Evolutionary conservation across 2,888 invertebrate species (phyloP), one percentile per base, ranked within the genome.

Genomic region (Opisthograptis luteolata): DNA sequence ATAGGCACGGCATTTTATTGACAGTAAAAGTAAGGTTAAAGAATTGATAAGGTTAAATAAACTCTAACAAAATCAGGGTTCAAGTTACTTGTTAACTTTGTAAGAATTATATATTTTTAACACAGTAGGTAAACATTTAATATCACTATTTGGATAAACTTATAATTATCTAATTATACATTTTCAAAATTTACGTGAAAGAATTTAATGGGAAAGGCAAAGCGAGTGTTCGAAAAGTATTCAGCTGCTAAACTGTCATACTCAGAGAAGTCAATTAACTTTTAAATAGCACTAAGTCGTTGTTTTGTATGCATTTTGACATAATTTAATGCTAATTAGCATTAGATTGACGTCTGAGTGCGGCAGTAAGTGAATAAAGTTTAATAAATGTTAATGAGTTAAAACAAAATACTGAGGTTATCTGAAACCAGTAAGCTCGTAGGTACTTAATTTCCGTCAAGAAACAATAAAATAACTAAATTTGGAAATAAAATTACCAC

Each of bases 101-200:
- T 41, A 51, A 36, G 27, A 41, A 30, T n/a, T n/a, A 5, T 51
- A 45, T 49, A 49, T 49, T 43, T 46, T 49, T 43, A 49, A 34
- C 43, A 49, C 39, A 14, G 19, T 12, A 32, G 20, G 30, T 27
- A 31, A 30, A 24, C 5, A 8, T 19, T 27, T 43, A 42, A 24
- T 31, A 42, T 48, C 42, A 48, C 48, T 41, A 25, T 51, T 40
- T 51, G 35, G 44, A 51, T 34, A 36, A 40, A 36, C 39, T 51
- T 45, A 44, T 34, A 39, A 40, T 36, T n/a, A n/a, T n/a, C n/a
- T n/a, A n/a, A n/a, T n/a, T n/a, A n/a, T 34, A 37, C 28, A 24
- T 31, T 48, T 36, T 31, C 42, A 50, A 41, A 36, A 25, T 25
- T n/a, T 24, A 25, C 8, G 9, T 9, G 10, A 25, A 3, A 8